Percentiles rank a stretch among this genome's conserved stretches.
Evolutionary conservation across 1,140 invertebrate genomes (phyloP).

Genomic region (Neodiprion fabricii): DNA sequence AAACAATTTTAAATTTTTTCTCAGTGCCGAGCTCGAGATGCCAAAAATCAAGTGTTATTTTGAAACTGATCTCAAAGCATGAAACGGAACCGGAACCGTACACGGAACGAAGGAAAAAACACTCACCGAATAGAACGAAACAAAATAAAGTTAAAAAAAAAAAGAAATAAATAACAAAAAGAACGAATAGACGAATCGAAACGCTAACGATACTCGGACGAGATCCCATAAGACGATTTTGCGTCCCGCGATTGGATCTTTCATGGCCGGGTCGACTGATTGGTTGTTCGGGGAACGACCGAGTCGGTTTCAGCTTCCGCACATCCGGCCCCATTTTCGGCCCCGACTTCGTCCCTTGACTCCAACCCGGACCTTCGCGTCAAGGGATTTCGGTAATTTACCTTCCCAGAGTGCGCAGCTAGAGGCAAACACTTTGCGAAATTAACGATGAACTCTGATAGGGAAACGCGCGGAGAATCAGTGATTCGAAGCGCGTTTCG

Average conservation of each 20-base stretch:
- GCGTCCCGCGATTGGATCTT: neutral
- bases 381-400: neutral
- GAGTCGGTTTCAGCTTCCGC: neutral
- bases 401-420: neutral
- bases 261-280: neutral
- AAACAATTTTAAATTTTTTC: no score
- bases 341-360: neutral
- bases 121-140: no score
- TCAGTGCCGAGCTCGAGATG: no score
- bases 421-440: neutral
- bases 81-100: no score
- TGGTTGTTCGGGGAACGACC: constrained; percentile 1
- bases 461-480: no score
- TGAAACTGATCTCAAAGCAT: no score
- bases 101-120: no score
- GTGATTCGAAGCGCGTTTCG: no score
- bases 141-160: no score
- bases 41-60: no score
- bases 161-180: no score
- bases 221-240: neutral
- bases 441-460: neutral
- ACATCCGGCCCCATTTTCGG: neutral
- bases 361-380: neutral
- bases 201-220: neutral
- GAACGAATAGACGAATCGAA: no score